Evolutionary conservation across 1,140 invertebrate genomes (phyloP).

Genomic region (Arion vulgaris): DNA sequence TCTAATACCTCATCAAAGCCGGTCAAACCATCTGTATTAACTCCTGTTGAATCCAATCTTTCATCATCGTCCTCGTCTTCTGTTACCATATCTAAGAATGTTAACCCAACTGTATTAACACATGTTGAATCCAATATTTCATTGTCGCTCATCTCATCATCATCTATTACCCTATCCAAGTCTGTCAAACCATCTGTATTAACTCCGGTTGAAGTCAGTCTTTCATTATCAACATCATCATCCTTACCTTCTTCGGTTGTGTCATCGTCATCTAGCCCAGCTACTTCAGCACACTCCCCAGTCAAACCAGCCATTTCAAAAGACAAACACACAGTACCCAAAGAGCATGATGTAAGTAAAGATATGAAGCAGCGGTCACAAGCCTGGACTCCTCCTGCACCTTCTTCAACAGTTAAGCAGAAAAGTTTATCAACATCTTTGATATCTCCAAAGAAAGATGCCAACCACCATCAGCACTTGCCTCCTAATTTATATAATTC

Average conservation of each 20-base stretch:
- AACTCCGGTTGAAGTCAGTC: neutral
- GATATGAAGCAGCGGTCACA: neutral
- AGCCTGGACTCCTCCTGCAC: neutral
- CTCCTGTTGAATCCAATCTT: neutral
- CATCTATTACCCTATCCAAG: neutral
- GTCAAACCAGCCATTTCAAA: neutral
- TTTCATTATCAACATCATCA: neutral
- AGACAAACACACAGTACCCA: neutral
- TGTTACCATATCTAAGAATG: too few species aligned
- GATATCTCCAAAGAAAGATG: slow-evolving; percentile 3
- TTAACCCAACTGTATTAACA: too few species aligned
- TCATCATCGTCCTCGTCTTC: neutral
- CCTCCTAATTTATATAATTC: neutral
- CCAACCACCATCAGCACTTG: neutral
- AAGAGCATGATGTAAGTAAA: neutral
- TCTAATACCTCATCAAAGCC: neutral
- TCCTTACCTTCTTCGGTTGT: neutral
- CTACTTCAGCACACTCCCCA: neutral
- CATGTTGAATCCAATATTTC: too few species aligned
- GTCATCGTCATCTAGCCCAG: slow-evolving; percentile 14
- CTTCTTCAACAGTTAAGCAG: neutral
- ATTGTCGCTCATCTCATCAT: too few species aligned
- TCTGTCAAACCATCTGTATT: neutral
- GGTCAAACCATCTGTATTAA: neutral
- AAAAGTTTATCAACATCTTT: neutral